Base-by-base conservation (phyloP, 2,113 vertebrate species). In the Acrocephalus kingi region DNA sequence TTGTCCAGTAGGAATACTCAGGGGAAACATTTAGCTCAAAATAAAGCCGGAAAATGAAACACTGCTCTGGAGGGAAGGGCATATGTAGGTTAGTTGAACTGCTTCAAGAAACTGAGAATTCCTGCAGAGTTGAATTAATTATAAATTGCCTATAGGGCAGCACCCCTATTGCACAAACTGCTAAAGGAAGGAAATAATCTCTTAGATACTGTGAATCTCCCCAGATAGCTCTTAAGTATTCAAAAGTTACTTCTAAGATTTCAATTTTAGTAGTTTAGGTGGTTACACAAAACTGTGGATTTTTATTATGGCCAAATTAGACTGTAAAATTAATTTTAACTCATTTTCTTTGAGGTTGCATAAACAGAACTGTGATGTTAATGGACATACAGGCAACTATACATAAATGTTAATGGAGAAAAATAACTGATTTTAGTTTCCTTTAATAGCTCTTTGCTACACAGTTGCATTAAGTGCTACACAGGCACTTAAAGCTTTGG, bases 21-120 rank as follows among this genome's bases (percentile, higher is more conserved):
- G 56, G 73, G 86, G 89, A 90, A 92, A 78, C 7, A 59, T 94
- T 84, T 78, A 56, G 45, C 76, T 88, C 56, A 88, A 90, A 95
- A 93, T 96, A 93, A 95, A 84, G 23, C 80, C 94, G 52, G 80
- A 81, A 97, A 94, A 90, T 87, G 83, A 96, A 94, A 51, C 48
- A 10, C 16, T 83, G 9, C 87, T 93, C 93, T 94, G 81, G 43
- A 79, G 89, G 93, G 93, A 93, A 85, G 78, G 62, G 33, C 31
- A 7, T 89, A 95, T 95, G 64, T 96, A 91, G 95, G 84, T 96
- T 91, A 87, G 87, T 91, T 96, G 75, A 87, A 87, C 71, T 80
- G 71, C 67, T 91, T 85, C 46, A 73, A 94, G 90, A 93, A 69
- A 43, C 45, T 58, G 33, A 75, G 39, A 85, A 74, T 93, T 95